phyloP scores from a whole-genome alignment of 2,797 vertebrate species.

The Crenuchus spilurus region DNA sequence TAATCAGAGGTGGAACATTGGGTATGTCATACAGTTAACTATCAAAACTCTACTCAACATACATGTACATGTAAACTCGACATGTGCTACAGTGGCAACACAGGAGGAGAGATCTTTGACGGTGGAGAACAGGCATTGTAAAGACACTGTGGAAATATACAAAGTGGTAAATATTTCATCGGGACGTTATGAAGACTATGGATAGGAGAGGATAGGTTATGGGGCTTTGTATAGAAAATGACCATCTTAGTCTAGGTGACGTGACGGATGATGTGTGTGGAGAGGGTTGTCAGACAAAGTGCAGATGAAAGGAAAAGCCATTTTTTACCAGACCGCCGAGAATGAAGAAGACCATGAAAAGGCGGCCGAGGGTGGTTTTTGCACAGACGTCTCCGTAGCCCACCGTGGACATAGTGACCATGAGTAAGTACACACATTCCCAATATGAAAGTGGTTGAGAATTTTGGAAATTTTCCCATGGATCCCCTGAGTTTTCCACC shows the following conservation, averaged over 20 bases:
- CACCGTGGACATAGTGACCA: conserved; percentile 94
- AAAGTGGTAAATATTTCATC: conserved; percentile 32
- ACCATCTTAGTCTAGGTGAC: conserved; percentile 36
- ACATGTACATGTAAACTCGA: conserved; percentile 46
- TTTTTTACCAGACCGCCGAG: conserved; percentile 93
- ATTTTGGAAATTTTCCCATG: conserved; percentile 96
- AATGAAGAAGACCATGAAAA: conserved; percentile 97
- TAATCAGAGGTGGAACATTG: conserved; percentile 55
- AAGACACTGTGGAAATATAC: conserved; percentile 49
- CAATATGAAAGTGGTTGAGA: conserved; percentile 90
- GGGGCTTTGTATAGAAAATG: conserved; percentile 15
- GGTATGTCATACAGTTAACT: conserved; percentile 1
- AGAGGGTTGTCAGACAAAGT: conserved; percentile 37
- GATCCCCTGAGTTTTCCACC: conserved; percentile 95
- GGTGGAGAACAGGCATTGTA: conserved; percentile 36
- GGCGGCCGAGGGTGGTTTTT: conserved; percentile 90
- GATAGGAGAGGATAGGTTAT: conserved; percentile 38
- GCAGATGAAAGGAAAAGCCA: conserved; percentile 43
- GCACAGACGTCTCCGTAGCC: conserved; percentile 93
- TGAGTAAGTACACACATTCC: conserved; percentile 93
- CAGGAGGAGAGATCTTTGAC: conserved; percentile 35
- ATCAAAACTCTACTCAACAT: conserved; percentile 20
- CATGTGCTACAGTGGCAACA: conserved; percentile 29
- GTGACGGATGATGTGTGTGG: conserved; percentile 30
- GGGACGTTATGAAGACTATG: conserved; percentile 42